Percentiles rank a stretch among this genome's conserved stretches.
Evolutionary conservation across 1,140 invertebrate genomes (phyloP).

Genomic region (Dinoponera quadriceps): DNA sequence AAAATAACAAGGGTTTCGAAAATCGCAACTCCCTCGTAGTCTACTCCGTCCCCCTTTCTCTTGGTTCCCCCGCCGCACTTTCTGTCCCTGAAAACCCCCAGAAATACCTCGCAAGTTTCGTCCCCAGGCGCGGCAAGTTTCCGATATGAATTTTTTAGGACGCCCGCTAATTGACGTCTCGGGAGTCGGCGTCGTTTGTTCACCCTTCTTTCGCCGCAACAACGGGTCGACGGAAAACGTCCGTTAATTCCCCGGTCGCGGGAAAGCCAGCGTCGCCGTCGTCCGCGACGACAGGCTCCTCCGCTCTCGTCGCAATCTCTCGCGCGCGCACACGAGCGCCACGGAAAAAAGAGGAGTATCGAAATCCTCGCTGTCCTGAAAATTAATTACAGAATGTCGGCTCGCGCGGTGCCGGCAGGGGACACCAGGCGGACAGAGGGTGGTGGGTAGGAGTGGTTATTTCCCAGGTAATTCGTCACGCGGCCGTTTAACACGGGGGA

Average conservation of each 20-base stretch:
- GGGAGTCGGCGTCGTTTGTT: constrained; percentile 64
- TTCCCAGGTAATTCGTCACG: constrained; percentile 68
- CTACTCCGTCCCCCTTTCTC: background rate
- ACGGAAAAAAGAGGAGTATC: constrained; percentile 58
- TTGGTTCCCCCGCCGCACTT: constrained; percentile 3
- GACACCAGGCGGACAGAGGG: background rate
- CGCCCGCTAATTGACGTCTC: constrained; percentile 71
- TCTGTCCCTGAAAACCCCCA: background rate
- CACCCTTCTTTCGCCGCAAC: constrained; percentile 58
- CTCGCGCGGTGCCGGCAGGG: background rate
- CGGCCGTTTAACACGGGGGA: constrained; percentile 43
- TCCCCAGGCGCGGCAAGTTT: constrained; percentile 30
- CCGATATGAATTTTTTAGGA: constrained; percentile 57
- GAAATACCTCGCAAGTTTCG: constrained; percentile 27
- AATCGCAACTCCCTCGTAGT: background rate
- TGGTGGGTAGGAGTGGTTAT: constrained; percentile 19
- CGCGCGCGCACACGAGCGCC: background rate
- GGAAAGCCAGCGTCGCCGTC: constrained; percentile 12
- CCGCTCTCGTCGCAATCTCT: constrained; percentile 22
- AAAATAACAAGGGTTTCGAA: background rate
- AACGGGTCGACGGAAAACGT: constrained; percentile 45
- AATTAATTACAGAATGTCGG: constrained; percentile 66
- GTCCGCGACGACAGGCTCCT: background rate
- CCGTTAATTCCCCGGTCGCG: constrained; percentile 65
- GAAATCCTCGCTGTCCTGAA: constrained; percentile 55